phyloP scores from a whole-genome alignment of 2,888 invertebrate genomes.

The Trichogramma dendrolimi region DNA sequence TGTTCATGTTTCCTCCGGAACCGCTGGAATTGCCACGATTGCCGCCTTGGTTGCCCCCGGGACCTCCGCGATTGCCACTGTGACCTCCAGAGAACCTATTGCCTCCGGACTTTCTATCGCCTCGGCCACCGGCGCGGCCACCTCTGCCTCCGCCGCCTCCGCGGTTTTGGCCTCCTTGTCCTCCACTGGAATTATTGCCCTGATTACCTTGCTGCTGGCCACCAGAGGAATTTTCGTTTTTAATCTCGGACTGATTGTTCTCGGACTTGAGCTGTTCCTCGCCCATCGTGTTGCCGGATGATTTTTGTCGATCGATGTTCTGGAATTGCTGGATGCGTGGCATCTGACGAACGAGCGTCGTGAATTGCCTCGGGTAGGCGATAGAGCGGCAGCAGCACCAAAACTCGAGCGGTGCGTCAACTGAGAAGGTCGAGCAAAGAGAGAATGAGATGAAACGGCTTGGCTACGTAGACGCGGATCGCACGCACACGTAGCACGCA shows the following conservation, averaged over 20 bases:
- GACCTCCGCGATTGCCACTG: slow-evolving; percentile 22
- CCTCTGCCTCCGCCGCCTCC: slow-evolving; percentile 28
- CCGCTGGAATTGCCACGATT: slow-evolving; percentile 30
- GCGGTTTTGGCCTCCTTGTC: slow-evolving; percentile 12
- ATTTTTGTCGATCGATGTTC: too few relatives aligned
- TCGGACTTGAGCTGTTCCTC: slow-evolving; percentile 41
- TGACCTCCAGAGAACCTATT: not conserved
- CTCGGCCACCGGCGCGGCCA: slow-evolving; percentile 36
- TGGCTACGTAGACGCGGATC: not conserved
- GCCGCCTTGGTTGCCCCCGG: slow-evolving; percentile 35
- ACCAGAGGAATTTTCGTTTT: slow-evolving; percentile 39
- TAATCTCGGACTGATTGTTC: slow-evolving; percentile 37
- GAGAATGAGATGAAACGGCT: slow-evolving; percentile 14
- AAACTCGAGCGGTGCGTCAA: not conserved
- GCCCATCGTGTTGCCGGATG: slow-evolving; percentile 30
- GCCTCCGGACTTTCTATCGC: slow-evolving; percentile 31
- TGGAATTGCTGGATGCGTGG: too few relatives aligned
- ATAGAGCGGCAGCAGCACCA: too few relatives aligned
- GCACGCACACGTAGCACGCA: too few relatives aligned
- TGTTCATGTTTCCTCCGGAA: slow-evolving; percentile 18
- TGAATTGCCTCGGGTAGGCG: too few relatives aligned
- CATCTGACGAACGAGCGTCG: too few relatives aligned
- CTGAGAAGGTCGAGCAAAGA: slow-evolving; percentile 14
- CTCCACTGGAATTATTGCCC: slow-evolving; percentile 33
- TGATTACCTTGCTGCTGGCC: slow-evolving; percentile 26